Evolutionary conservation across 2,888 invertebrate genomes (phyloP).

Genomic region (Eutolmus rufibarbis): DNA sequence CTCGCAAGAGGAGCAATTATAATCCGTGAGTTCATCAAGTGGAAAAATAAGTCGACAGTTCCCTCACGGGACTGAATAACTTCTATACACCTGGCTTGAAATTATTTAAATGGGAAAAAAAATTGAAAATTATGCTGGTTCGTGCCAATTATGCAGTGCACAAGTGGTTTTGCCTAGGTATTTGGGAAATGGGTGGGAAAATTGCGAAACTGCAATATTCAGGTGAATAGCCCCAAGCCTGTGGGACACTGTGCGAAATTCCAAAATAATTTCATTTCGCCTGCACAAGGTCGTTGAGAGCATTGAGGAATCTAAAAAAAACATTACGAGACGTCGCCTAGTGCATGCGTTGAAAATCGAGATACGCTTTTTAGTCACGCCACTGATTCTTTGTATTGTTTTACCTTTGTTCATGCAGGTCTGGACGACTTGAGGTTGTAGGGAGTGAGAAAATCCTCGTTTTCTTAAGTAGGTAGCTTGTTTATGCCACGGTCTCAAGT

Average conservation of each 20-base stretch:
- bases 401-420: neutral
- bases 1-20: neutral
- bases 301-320: neutral
- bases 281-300: neutral
- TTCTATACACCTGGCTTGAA: neutral
- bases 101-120: neutral
- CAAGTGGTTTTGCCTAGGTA: neutral
- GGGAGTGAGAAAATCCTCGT: neutral
- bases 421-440: neutral
- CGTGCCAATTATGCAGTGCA: neutral
- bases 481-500: neutral
- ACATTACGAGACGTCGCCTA: neutral
- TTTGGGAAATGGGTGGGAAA: neutral
- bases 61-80: neutral
- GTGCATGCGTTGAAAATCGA: neutral
- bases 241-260: neutral
- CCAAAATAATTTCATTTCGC: neutral
- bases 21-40: neutral
- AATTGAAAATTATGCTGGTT: neutral
- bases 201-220: neutral
- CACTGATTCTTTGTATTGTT: neutral
- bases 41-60: neutral
- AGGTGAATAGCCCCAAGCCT: neutral
- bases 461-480: neutral
- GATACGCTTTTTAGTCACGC: neutral